Conservation (phyloP, 2,797 vertebrate genomes). For the Ctenopoma multispine region DNA sequence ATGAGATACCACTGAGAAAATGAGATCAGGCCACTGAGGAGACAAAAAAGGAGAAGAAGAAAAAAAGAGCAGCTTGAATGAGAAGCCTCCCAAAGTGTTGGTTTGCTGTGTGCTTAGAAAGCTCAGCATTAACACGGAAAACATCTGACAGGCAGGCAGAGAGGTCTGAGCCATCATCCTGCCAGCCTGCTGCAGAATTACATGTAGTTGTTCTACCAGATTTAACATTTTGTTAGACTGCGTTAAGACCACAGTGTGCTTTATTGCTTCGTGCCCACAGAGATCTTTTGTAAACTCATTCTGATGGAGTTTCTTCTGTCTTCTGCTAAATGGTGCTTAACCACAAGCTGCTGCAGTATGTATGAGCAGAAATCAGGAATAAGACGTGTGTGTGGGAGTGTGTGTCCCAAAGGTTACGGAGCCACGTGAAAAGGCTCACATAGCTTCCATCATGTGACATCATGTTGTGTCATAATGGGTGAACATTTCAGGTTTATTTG, state of each 20-base stretch:
- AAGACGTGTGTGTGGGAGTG: slow-evolving; percentile 30
- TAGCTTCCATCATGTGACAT: slow-evolving; percentile 8
- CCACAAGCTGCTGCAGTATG: slow-evolving; percentile 19
- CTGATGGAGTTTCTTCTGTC: slow-evolving; percentile 44
- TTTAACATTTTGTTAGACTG: slow-evolving; percentile 38
- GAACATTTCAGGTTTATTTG: slow-evolving; percentile 36
- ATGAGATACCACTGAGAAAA: slow-evolving; percentile 35
- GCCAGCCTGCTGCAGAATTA: slow-evolving; percentile 25
- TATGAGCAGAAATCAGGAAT: slow-evolving; percentile 42
- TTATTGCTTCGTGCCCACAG: slow-evolving; percentile 19
- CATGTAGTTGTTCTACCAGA: slow-evolving; percentile 20
- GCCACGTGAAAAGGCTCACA: slow-evolving; percentile 35
- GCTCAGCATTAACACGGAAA: slow-evolving; percentile 8
- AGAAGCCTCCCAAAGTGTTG: slow-evolving; percentile 30
- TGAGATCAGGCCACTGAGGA: slow-evolving; percentile 41
- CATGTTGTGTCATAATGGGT: slow-evolving; percentile 17
- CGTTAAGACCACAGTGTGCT: slow-evolving; percentile 26
- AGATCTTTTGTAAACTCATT: slow-evolving; percentile 11
- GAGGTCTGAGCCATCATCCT: slow-evolving; percentile 15
- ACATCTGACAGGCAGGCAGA: slow-evolving; percentile 33
- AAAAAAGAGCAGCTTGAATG: slow-evolving; percentile 15
- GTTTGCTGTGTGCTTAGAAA: slow-evolving; percentile 15
- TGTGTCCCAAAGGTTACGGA: slow-evolving; percentile 35
- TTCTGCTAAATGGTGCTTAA: slow-evolving; percentile 58
- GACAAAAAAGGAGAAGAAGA: neutral